Conservation (phyloP, 2,797 vertebrate species). For the Rachycentron canadum region DNA sequence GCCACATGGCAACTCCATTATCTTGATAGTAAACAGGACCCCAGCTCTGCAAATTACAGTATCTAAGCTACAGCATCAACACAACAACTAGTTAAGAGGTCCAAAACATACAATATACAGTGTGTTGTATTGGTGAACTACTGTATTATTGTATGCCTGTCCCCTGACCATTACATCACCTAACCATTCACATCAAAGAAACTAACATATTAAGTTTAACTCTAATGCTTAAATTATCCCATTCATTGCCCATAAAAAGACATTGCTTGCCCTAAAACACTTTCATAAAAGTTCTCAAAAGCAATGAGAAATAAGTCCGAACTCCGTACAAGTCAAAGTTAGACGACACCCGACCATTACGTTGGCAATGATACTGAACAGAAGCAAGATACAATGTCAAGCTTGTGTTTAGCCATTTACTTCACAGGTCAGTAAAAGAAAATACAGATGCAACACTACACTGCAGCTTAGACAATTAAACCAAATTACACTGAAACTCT, state of each 20-base stretch:
- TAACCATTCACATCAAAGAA: constrained; percentile 14
- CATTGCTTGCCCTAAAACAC: constrained; percentile 2
- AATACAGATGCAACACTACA: constrained; percentile 65
- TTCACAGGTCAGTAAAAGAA: constrained; percentile 61
- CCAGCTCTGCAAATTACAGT: constrained; percentile 60
- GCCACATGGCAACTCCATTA: constrained; percentile 74
- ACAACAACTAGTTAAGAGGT: constrained; percentile 51
- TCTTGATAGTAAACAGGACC: constrained; percentile 74
- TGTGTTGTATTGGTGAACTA: neutral
- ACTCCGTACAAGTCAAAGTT: constrained; percentile 44
- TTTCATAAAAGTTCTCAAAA: constrained; percentile 23
- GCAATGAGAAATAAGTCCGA: constrained; percentile 33
- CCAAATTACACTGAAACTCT: constrained; percentile 63
- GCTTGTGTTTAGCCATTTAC: constrained; percentile 33
- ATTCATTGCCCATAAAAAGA: constrained; percentile 22
- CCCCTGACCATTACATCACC: neutral
- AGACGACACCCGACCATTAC: constrained; percentile 9
- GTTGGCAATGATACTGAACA: constrained; percentile 58
- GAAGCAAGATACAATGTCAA: constrained; percentile 47
- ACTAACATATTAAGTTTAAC: constrained; percentile 37
- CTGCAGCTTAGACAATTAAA: constrained; percentile 65
- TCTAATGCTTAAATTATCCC: constrained; percentile 38
- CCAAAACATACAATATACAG: constrained; percentile 32
- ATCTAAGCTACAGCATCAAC: constrained; percentile 74
- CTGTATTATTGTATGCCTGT: constrained; percentile 8